These are phyloP conservation scores for Deilephila porcellus DNA, from an alignment of 2,888 invertebrate genomes.

Conservation along the genomic window DNA sequence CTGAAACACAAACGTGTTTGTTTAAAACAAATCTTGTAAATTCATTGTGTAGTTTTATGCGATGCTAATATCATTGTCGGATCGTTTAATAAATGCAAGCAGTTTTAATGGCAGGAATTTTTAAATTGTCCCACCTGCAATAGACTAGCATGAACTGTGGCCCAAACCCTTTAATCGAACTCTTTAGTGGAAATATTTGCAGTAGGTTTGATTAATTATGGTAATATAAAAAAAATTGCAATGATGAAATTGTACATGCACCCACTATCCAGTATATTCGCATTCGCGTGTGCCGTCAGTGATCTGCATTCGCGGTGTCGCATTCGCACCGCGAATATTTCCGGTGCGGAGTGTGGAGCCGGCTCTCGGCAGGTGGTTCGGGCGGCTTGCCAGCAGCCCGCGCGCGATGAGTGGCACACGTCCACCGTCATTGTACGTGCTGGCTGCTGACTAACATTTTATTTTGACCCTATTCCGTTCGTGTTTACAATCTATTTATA, in stretches of 20 bases:
- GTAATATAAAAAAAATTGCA: too few relatives aligned
- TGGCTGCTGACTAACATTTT: conserved; percentile 11
- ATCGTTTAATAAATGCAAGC: too few relatives aligned
- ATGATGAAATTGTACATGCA: too few relatives aligned
- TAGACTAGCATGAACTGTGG: too few relatives aligned
- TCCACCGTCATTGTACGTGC: conserved; percentile 3
- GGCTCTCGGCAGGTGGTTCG: conserved; percentile 14
- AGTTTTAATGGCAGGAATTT: too few relatives aligned
- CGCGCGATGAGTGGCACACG: not conserved
- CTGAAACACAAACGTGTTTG: not conserved
- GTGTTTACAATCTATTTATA: conserved; percentile 23
- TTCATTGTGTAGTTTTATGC: too few relatives aligned
- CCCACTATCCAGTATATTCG: not conserved
- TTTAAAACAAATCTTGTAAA: too few relatives aligned
- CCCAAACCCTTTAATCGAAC: too few relatives aligned
- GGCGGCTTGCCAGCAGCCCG: not conserved
- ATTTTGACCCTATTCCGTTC: conserved; percentile 20
- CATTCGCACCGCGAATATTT: conserved; percentile 14
- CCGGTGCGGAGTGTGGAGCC: not conserved
- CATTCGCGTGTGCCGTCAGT: not conserved
- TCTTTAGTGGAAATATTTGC: too few relatives aligned
- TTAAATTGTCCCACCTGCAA: too few relatives aligned
- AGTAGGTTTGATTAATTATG: too few relatives aligned
- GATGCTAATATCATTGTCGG: too few relatives aligned
- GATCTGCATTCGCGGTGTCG: not conserved